Evolutionary conservation across 2,888 invertebrate genomes (phyloP).

Genomic region (Diadegma fenestrale): DNA sequence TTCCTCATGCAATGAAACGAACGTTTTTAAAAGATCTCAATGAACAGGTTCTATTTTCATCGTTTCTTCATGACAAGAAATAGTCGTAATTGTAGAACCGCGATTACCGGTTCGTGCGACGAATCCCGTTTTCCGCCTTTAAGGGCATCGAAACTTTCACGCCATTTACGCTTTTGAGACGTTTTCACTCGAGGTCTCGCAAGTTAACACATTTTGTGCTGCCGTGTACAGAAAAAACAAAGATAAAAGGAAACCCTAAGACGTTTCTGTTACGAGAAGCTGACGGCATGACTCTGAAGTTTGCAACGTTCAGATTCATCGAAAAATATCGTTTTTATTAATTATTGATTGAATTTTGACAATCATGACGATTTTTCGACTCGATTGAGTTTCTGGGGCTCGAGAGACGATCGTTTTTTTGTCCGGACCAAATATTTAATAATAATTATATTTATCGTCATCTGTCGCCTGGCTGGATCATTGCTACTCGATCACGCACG

Average conservation of each 20-base stretch:
- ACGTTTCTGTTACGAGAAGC: constrained; percentile 6
- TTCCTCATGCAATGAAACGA: background rate
- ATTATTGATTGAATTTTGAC: too few relatives aligned
- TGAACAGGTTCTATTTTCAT: background rate
- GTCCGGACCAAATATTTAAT: too few relatives aligned
- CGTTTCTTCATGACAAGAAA: background rate
- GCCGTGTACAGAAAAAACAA: constrained; percentile 14
- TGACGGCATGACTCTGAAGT: too few relatives aligned
- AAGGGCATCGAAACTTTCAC: constrained; percentile 71
- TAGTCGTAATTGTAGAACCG: constrained; percentile 55
- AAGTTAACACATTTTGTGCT: background rate
- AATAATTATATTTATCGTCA: too few relatives aligned
- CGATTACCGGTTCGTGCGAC: constrained; percentile 4
- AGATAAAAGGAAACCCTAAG: background rate
- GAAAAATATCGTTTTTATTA: too few relatives aligned
- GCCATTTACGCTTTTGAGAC: constrained; percentile 66
- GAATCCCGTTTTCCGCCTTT: constrained; percentile 64
- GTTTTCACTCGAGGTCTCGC: constrained; percentile 3
- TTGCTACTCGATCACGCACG: constrained; percentile 28
- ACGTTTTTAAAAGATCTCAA: background rate
- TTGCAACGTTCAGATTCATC: too few relatives aligned
- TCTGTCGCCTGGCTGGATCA: constrained; percentile 15
- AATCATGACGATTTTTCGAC: too few relatives aligned
- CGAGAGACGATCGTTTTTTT: too few relatives aligned
- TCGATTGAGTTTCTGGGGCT: too few relatives aligned